Percentiles rank a stretch among this genome's conserved stretches.
These are phyloP conservation scores for Istiophorus platypterus DNA, from an alignment of 2,113 vertebrate species.

Conservation along the genomic window DNA sequence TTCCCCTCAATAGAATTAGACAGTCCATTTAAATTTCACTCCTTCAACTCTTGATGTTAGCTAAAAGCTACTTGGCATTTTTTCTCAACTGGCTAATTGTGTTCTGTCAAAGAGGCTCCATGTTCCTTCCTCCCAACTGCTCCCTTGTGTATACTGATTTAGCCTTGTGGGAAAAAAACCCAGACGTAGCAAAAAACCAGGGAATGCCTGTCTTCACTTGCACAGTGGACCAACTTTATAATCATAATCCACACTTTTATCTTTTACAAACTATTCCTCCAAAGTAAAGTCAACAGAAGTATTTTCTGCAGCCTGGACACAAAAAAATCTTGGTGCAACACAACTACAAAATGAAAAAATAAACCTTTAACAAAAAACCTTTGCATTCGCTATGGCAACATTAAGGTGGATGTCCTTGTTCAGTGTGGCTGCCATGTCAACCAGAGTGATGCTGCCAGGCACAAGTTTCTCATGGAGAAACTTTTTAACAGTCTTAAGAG, in stretches of 20 bases:
- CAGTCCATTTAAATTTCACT: background rate
- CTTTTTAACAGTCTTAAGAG: slow-evolving; percentile 1
- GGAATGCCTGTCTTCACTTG: slow-evolving; percentile 2
- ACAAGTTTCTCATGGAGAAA: slow-evolving; percentile 19
- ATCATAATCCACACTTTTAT: slow-evolving; percentile 4
- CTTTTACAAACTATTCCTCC: background rate
- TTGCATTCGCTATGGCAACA: slow-evolving; percentile 14
- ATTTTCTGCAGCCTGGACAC: slow-evolving; percentile 13
- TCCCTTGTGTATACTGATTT: background rate
- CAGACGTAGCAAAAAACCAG: background rate
- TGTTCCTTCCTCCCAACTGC: background rate
- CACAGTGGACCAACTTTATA: slow-evolving; percentile 35
- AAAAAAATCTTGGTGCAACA: slow-evolving; percentile 16
- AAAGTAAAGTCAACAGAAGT: background rate
- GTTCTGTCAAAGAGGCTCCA: slow-evolving; percentile 11
- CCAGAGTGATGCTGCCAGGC: background rate
- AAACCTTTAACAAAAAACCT: background rate
- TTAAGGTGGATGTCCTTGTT: slow-evolving; percentile 11
- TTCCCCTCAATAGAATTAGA: slow-evolving; percentile 35
- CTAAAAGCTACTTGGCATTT: slow-evolving; percentile 27
- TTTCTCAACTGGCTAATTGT: slow-evolving; percentile 5
- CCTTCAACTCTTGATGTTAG: slow-evolving; percentile 3
- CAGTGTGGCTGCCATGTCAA: slow-evolving; percentile 21
- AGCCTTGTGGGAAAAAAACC: background rate
- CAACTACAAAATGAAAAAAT: background rate